These are phyloP conservation scores for Lerista edwardsae DNA, from an alignment of 2,797 vertebrate genomes.

Conservation along the genomic window DNA sequence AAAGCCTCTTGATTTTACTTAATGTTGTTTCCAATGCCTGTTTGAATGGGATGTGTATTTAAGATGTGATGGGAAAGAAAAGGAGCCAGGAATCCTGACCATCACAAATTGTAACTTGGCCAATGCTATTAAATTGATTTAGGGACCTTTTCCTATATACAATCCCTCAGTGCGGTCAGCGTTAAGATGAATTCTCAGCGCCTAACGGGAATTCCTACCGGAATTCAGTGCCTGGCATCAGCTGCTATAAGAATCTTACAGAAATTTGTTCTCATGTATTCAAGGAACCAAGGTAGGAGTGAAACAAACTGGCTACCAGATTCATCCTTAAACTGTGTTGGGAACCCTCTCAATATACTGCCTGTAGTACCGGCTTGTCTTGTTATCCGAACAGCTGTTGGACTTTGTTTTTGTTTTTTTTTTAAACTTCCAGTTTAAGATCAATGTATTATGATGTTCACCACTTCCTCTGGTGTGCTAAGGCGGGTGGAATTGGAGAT, in stretches of 20 bases:
- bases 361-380: not conserved
- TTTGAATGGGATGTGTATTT: not conserved
- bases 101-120: not conserved
- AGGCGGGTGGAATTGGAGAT: too few relatives aligned
- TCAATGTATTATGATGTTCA: too few relatives aligned
- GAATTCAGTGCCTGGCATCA: not conserved
- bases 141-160: not conserved
- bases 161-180: not conserved
- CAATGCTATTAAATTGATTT: constrained; percentile 13
- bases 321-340: not conserved
- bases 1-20: not conserved
- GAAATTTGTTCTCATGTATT: not conserved
- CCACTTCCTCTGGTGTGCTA: too few relatives aligned
- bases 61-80: not conserved
- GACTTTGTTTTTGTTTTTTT: not conserved
- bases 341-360: not conserved
- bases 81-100: not conserved
- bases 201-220: not conserved
- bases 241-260: not conserved
- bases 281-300: not conserved
- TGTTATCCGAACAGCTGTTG: not conserved
- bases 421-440: too few relatives aligned
- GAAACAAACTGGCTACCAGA: not conserved
- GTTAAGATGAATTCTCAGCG: not conserved
- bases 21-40: not conserved